These are phyloP conservation scores for Zosterops lateralis DNA, from an alignment of 2,113 vertebrate species.

Conservation along the genomic window DNA sequence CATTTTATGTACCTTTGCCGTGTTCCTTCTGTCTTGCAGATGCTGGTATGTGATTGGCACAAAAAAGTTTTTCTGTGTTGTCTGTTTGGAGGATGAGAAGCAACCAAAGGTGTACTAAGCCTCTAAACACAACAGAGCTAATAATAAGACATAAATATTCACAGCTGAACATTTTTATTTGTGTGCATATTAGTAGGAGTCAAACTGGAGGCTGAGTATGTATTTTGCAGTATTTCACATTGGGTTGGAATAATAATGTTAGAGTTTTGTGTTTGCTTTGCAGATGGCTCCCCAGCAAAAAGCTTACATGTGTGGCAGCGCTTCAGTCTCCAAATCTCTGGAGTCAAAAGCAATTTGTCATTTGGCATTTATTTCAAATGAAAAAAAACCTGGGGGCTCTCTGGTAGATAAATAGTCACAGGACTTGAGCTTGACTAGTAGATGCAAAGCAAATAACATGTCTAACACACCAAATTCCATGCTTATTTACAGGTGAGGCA, in stretches of 20 bases:
- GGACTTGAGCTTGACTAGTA: not conserved
- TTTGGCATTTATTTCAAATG: slow-evolving; percentile 24
- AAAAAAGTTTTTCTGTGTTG: not conserved
- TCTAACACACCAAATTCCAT: not conserved
- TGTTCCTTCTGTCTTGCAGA: not conserved
- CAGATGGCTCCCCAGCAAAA: not conserved
- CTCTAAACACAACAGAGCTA: not conserved
- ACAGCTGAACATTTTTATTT: not conserved
- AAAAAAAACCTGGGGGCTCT: not conserved
- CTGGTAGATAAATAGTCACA: slow-evolving; percentile 1
- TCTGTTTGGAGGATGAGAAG: not conserved
- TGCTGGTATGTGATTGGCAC: not conserved
- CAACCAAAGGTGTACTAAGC: not conserved
- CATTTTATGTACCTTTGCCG: not conserved
- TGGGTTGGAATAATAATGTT: not conserved
- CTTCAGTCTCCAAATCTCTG: not conserved
- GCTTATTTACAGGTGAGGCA: slow-evolving; percentile 2
- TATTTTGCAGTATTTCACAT: not conserved
- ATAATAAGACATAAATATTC: not conserved
- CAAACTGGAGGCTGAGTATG: not conserved
- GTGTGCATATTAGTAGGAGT: not conserved
- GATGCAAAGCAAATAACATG: not conserved
- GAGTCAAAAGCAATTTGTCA: not conserved
- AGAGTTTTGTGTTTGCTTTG: not conserved
- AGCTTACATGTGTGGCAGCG: not conserved